phyloP scores from a whole-genome alignment of 2,113 vertebrate genomes.

The Myotis lucifugus region DNA sequence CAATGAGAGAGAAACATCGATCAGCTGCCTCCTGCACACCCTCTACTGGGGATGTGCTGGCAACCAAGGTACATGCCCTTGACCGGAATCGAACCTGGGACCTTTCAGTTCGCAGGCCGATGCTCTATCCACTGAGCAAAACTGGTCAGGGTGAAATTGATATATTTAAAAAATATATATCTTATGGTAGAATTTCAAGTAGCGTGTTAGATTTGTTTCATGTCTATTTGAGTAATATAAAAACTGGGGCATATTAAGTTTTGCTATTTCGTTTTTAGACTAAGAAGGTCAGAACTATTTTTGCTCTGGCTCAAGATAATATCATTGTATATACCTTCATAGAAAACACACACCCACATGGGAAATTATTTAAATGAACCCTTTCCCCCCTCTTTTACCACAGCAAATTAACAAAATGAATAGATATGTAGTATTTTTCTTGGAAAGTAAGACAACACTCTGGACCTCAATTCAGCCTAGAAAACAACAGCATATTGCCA shows the following conservation, averaged over 20 bases:
- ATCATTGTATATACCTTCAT: not conserved
- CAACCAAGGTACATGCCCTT: too few relatives aligned
- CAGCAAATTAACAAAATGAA: not conserved
- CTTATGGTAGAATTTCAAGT: not conserved
- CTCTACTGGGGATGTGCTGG: too few relatives aligned
- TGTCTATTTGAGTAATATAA: not conserved
- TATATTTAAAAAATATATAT: not conserved
- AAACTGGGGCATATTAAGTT: not conserved
- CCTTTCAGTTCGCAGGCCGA: too few relatives aligned
- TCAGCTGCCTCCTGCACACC: too few relatives aligned
- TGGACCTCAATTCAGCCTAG: not conserved
- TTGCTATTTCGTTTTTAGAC: conserved; percentile 22
- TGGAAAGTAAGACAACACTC: not conserved
- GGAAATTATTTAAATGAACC: not conserved
- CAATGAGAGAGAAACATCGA: too few relatives aligned
- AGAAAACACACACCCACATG: not conserved
- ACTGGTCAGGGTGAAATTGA: too few relatives aligned
- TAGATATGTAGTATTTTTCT: not conserved
- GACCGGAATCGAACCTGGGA: too few relatives aligned
- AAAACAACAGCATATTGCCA: not conserved
- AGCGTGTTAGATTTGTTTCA: not conserved
- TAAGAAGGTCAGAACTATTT: conserved; percentile 32
- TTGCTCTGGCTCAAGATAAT: not conserved
- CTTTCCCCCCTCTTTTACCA: not conserved
- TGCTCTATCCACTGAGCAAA: too few relatives aligned